A percentile compares a stretch with the other conserved stretches of the same genome.
Conservation (phyloP, 2,888 invertebrate species). For the Cataglyphis albicans region DNA sequence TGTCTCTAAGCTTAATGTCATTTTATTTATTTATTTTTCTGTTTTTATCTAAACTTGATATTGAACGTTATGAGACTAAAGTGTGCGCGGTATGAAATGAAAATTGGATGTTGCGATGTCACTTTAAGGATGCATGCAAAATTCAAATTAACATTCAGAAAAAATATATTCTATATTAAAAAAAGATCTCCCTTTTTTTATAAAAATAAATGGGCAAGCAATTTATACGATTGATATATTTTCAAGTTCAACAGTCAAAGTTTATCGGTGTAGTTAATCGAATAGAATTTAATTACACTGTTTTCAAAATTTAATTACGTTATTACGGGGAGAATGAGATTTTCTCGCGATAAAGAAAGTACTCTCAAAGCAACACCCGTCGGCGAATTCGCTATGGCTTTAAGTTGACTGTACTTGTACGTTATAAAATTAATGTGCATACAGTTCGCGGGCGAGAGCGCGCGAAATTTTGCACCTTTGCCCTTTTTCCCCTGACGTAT, state of each 20-base stretch:
- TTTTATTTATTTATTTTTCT: slow-evolving; percentile 14
- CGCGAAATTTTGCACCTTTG: slow-evolving; percentile 50
- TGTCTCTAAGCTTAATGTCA: slow-evolving; percentile 31
- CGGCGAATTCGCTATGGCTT: neutral
- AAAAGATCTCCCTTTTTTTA: neutral
- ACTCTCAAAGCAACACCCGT: slow-evolving; percentile 7
- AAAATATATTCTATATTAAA: neutral
- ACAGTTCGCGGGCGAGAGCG: slow-evolving; percentile 11
- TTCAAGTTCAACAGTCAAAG: neutral
- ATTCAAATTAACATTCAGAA: neutral
- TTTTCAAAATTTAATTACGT: slow-evolving; percentile 38
- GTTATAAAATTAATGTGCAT: slow-evolving; percentile 51
- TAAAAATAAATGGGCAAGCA: neutral
- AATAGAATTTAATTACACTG: neutral
- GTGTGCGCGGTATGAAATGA: neutral
- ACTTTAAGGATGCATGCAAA: neutral
- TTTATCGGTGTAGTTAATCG: neutral
- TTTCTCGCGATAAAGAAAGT: slow-evolving; percentile 11
- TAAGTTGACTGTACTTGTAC: slow-evolving; percentile 19
- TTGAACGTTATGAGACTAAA: neutral
- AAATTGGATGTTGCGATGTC: neutral
- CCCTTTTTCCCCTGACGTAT: slow-evolving; percentile 27
- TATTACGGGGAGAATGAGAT: neutral
- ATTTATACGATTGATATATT: neutral
- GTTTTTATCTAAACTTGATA: slow-evolving; percentile 1